Percentiles rank a stretch among this genome's conserved stretches.
Conservation (phyloP, 1,140 invertebrate genomes). For the Musca vetustissima region DNA sequence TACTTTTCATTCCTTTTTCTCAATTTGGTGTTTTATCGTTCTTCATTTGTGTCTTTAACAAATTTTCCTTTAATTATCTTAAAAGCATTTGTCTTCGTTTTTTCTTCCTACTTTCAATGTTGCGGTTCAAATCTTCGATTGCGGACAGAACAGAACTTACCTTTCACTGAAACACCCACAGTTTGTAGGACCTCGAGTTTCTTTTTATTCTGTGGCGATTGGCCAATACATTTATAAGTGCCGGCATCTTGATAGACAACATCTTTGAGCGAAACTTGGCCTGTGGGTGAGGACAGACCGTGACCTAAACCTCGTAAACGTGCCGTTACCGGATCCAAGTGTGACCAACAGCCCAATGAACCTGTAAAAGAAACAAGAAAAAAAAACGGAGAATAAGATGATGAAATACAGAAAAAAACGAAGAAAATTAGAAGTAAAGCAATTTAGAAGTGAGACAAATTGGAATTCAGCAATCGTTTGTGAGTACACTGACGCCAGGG, state of each 20-base stretch:
- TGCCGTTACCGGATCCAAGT: constrained; percentile 61
- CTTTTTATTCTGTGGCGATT: constrained; percentile 60
- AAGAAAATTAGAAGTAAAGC: not conserved
- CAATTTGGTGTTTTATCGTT: no score
- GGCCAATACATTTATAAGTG: constrained; percentile 72
- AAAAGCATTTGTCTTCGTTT: constrained; percentile 9
- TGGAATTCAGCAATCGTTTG: no score
- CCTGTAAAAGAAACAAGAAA: constrained; percentile 43
- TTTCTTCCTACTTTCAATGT: not conserved
- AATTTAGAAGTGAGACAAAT: constrained; percentile 1
- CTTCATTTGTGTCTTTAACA: no score
- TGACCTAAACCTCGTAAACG: constrained; percentile 62
- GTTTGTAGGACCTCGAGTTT: constrained; percentile 58
- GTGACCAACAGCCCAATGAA: constrained; percentile 61
- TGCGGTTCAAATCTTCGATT: no score
- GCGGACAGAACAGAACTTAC: constrained; percentile 41
- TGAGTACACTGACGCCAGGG: no score
- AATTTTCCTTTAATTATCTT: constrained; percentile 6
- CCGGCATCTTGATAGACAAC: constrained; percentile 77
- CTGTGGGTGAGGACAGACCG: constrained; percentile 64
- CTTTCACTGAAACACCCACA: constrained; percentile 57
- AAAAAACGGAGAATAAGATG: no score
- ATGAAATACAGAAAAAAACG: not conserved
- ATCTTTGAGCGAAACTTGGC: constrained; percentile 64
- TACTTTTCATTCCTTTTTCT: no score